Evolutionary conservation across 2,888 invertebrate genomes (phyloP), one percentile per base, ranked within the genome.

Genomic region (Dysmachus trigonus): DNA sequence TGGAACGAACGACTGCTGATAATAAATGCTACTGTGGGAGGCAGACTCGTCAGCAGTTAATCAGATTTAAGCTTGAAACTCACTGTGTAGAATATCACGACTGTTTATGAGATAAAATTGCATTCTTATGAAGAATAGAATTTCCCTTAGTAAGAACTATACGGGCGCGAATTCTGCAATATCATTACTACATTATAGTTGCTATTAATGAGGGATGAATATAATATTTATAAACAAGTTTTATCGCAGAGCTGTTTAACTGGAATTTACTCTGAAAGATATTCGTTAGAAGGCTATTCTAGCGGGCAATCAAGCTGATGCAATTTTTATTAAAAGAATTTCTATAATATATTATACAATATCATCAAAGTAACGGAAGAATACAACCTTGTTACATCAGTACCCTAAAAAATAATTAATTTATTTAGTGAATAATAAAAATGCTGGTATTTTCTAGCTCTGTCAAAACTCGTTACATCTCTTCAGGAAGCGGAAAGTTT

Each of bases 391-490:
- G n/a, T n/a, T n/a, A n/a, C n/a, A n/a, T n/a, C n/a, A n/a, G n/a
- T n/a, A n/a, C n/a, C n/a, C n/a, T n/a, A n/a, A n/a, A n/a, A n/a
- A n/a, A n/a, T n/a, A n/a, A n/a, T n/a, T n/a, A n/a, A n/a, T n/a
- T n/a, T n/a, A n/a, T n/a, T n/a, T n/a, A n/a, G n/a, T n/a, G n/a
- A n/a, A n/a, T n/a, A n/a, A n/a, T n/a, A n/a, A n/a, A n/a, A n/a
- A n/a, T n/a, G n/a, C n/a, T n/a, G n/a, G 31, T 85, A 41, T 41
- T 41, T 93, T 93, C 10, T 92, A 97, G 97, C 96, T 89, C 93
- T 98, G 87, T 95, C 96, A 85, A 95, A 96, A 90, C 93, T 98
- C 88, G 93, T 97, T 90, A 94, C 95, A 89, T 96, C 97, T n/a
- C 93, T 98, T 89, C 96, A 96, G 92, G 96, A 97, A 91, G 95